Conservation (phyloP, 2,888 invertebrate species). For the Agrotis puta region DNA sequence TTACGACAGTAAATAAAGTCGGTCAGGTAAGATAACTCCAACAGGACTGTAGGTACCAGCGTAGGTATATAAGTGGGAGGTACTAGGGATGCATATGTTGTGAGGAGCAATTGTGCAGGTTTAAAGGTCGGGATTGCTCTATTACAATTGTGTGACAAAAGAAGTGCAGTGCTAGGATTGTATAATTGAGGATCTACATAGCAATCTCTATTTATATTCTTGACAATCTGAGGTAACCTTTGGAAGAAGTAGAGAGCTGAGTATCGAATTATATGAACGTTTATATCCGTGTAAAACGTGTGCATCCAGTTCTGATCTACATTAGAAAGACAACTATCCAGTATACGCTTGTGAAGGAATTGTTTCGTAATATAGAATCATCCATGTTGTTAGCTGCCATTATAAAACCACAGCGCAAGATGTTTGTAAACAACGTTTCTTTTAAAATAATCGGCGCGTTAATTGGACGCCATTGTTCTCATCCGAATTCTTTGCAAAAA, state of each 20-base stretch:
- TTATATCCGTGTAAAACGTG: background rate
- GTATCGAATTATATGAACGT: background rate
- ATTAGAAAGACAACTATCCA: background rate
- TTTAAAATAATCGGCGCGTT: slow-evolving; percentile 27
- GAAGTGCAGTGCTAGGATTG: slow-evolving; percentile 2
- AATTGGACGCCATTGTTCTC: slow-evolving; percentile 38
- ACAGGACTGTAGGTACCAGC: slow-evolving; percentile 3
- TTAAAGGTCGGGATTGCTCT: slow-evolving; percentile 18
- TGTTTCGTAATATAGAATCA: background rate
- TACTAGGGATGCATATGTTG: slow-evolving; percentile 38
- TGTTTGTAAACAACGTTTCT: slow-evolving; percentile 6
- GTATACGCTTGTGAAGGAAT: background rate
- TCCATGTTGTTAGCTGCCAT: background rate
- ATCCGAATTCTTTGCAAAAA: slow-evolving; percentile 28
- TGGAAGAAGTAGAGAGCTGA: background rate
- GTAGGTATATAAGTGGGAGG: slow-evolving; percentile 15
- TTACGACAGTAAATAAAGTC: background rate
- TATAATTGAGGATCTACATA: background rate
- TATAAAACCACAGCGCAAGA: background rate
- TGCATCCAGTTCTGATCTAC: background rate
- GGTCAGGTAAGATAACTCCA: background rate
- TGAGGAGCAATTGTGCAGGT: slow-evolving; percentile 11
- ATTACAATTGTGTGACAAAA: slow-evolving; percentile 8
- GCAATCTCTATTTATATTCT: background rate
- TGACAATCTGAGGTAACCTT: background rate